Conservation (phyloP, 1,140 invertebrate species). For the Sitophilus oryzae region DNA sequence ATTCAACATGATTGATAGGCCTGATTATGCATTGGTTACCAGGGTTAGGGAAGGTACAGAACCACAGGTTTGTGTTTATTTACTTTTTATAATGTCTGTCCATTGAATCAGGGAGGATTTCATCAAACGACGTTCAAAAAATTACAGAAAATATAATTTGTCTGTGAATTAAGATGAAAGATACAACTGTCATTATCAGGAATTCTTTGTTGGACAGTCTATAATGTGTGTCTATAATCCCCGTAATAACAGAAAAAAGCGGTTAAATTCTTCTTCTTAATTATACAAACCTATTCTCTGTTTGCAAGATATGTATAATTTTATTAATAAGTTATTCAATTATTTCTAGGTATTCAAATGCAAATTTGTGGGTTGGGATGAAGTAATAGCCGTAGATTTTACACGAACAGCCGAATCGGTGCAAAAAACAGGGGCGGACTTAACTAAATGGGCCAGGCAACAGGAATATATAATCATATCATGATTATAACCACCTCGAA, state of each 20-base stretch:
- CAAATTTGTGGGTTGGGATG: conserved; percentile 97
- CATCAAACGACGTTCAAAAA: no score
- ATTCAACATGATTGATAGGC: conserved; percentile 86
- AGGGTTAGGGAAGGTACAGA: conserved; percentile 83
- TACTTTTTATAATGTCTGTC: background rate
- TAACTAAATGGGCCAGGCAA: conserved; percentile 86
- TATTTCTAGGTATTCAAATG: conserved; percentile 84
- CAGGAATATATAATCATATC: conserved; percentile 61
- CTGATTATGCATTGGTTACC: conserved; percentile 82
- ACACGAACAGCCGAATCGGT: conserved; percentile 97
- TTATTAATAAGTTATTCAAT: conserved; percentile 1
- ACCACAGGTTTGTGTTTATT: conserved; percentile 50
- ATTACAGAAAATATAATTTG: no score
- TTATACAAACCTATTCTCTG: no score
- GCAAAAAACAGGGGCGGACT: conserved; percentile 89
- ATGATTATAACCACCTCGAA: no score
- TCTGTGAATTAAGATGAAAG: no score
- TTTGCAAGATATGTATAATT: background rate
- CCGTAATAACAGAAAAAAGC: no score
- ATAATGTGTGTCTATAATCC: no score
- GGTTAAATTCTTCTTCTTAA: no score
- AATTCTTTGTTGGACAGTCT: no score
- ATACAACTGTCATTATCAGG: no score
- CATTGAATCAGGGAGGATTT: no score
- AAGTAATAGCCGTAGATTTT: conserved; percentile 98